Percentiles rank a stretch among this genome's conserved stretches.
Conservation (phyloP, 2,888 invertebrate species). For the Empis livida region DNA sequence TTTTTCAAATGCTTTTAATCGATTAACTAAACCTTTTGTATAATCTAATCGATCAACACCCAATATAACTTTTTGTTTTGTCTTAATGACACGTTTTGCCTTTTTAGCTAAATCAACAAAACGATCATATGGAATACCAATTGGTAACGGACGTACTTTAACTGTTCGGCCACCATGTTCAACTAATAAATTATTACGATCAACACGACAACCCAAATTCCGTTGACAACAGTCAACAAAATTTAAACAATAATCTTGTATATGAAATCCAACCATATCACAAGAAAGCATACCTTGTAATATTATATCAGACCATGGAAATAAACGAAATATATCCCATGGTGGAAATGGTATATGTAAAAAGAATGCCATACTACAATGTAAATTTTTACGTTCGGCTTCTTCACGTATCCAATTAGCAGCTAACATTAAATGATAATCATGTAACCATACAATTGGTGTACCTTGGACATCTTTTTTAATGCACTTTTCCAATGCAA, state of each 20-base stretch:
- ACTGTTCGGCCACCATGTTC: conserved; percentile 80
- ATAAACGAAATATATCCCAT: conserved; percentile 82
- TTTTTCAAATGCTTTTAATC: conserved; percentile 69
- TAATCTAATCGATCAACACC: conserved; percentile 85
- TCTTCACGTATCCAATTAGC: conserved; percentile 83
- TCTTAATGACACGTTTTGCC: conserved; percentile 52
- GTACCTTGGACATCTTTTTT: conserved; percentile 35
- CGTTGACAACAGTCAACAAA: conserved; percentile 86
- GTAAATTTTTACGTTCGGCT: conserved; percentile 63
- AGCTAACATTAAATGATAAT: conserved; percentile 86
- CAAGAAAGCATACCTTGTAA: conserved; percentile 84
- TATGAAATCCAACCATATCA: conserved; percentile 89
- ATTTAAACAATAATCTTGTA: conserved; percentile 79
- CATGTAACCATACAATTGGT: conserved; percentile 87
- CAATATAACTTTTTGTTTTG: conserved; percentile 66
- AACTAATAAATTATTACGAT: conserved; percentile 72
- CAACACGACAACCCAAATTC: conserved; percentile 74
- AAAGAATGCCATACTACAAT: conserved; percentile 79
- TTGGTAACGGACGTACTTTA: conserved; percentile 70
- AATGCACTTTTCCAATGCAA: conserved; percentile 44
- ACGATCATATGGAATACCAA: conserved; percentile 78
- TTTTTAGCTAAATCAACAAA: conserved; percentile 69
- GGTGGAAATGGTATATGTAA: conserved; percentile 91
- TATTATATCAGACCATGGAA: conserved; percentile 90
- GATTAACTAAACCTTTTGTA: conserved; percentile 78